Evolutionary conservation across 2,888 invertebrate genomes (phyloP).

Genomic region (Entomobrya multifasciata): DNA sequence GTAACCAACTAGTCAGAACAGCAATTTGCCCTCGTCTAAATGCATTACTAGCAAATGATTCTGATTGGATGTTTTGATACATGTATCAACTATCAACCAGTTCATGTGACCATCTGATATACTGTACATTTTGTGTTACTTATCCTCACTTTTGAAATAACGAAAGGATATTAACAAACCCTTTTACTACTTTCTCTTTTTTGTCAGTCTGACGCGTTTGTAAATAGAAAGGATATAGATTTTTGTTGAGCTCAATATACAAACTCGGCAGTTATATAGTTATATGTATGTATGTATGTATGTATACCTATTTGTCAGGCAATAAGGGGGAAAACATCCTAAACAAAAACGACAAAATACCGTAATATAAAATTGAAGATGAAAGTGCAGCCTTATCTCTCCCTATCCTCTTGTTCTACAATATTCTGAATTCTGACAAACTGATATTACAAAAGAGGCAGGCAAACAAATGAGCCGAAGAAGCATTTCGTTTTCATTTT

Average conservation of each 20-base stretch:
- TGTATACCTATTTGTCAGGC: neutral
- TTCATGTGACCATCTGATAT: neutral
- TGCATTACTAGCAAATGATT: neutral
- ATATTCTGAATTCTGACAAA: slow-evolving; percentile 48
- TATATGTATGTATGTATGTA: no score
- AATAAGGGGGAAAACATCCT: neutral
- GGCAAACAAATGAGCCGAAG: slow-evolving; percentile 66
- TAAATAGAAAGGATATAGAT: no score
- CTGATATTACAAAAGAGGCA: slow-evolving; percentile 57
- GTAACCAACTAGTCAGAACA: slow-evolving; percentile 38
- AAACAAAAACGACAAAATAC: neutral
- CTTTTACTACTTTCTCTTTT: no score
- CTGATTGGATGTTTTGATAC: neutral
- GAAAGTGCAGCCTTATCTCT: slow-evolving; percentile 41
- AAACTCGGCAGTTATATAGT: no score
- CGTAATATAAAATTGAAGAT: slow-evolving; percentile 11
- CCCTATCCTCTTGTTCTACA: slow-evolving; percentile 11
- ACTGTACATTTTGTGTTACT: neutral
- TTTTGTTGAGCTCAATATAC: no score
- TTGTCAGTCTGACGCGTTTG: no score
- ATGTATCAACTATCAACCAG: neutral
- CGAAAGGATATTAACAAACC: no score
- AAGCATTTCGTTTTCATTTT: neutral
- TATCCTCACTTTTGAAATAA: no score
- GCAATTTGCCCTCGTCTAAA: slow-evolving; percentile 11